Conservation (phyloP, 1,140 invertebrate species). For the Pseudoatta argentina region DNA sequence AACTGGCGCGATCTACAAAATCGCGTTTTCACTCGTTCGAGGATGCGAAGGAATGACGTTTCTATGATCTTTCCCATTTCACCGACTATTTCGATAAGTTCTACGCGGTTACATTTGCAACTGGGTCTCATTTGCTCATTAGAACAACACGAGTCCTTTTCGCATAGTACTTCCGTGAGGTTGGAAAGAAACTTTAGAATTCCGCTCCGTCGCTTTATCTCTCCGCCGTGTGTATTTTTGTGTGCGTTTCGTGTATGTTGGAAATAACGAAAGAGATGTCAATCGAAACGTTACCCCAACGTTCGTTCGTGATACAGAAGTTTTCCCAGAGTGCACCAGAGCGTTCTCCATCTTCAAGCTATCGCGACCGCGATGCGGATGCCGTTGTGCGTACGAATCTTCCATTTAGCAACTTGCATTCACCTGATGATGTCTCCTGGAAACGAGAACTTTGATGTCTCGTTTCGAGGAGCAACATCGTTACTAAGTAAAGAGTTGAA, state of each 20-base stretch:
- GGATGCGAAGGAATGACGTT: too few species aligned
- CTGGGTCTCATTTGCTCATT: background rate
- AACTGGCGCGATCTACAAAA: background rate
- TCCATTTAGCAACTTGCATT: constrained; percentile 56
- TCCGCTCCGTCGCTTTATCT: background rate
- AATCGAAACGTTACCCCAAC: background rate
- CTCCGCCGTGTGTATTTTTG: background rate
- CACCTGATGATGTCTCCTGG: background rate
- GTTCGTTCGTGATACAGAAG: constrained; percentile 40
- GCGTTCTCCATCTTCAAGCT: constrained; percentile 31
- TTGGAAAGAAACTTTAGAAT: constrained; percentile 40
- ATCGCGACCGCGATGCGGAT: background rate
- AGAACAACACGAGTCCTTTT: background rate
- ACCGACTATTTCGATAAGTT: constrained; percentile 44
- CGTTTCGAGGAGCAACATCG: constrained; percentile 39
- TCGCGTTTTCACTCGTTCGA: background rate
- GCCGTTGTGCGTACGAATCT: constrained; percentile 39
- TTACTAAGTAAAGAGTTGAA: constrained; percentile 50
- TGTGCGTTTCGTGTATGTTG: too few species aligned
- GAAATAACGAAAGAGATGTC: constrained; percentile 44
- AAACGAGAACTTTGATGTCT: constrained; percentile 57
- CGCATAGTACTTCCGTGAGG: background rate
- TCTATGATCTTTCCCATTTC: constrained; percentile 19
- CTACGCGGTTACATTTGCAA: constrained; percentile 20
- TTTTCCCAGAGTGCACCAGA: constrained; percentile 13